Evolutionary conservation across 1,140 invertebrate species (phyloP).

Genomic region (Panagrolaimus sp.): DNA sequence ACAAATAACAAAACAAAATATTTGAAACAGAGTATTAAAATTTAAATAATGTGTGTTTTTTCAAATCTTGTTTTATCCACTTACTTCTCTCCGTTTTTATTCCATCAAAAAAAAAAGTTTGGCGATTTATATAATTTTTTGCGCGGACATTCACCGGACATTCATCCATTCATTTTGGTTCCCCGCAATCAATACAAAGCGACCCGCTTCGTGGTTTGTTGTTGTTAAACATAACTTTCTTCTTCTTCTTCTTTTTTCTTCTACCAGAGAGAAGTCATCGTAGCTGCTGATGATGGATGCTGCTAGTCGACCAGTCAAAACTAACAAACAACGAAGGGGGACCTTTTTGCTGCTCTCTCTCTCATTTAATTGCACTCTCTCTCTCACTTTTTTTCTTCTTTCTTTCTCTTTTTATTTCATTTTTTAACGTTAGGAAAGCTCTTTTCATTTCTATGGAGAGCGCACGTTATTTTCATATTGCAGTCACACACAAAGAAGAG

Average conservation of each 20-base stretch:
- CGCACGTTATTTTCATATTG: not conserved
- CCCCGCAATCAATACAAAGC: constrained; percentile 15
- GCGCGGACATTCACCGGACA: constrained; percentile 6
- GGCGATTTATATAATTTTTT: not conserved
- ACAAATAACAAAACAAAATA: too few relatives aligned
- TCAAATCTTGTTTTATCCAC: too few relatives aligned
- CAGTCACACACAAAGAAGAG: constrained; percentile 8
- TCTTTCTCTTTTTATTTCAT: not conserved
- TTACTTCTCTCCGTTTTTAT: too few relatives aligned
- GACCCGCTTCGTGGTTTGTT: constrained; percentile 9
- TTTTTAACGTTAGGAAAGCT: not conserved
- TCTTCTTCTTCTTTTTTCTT: not conserved
- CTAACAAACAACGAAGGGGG: not conserved
- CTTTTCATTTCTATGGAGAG: too few relatives aligned
- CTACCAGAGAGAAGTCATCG: not conserved
- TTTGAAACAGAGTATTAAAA: too few relatives aligned
- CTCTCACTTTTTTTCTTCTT: not conserved
- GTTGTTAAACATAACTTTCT: not conserved
- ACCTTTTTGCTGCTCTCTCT: constrained; percentile 9
- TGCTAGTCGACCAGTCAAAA: not conserved
- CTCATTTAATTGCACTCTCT: constrained; percentile 15
- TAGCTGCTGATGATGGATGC: not conserved
- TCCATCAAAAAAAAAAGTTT: too few relatives aligned
- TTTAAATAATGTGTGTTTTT: too few relatives aligned
- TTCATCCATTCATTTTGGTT: not conserved